Percentiles rank a stretch among this genome's conserved stretches.
Conservation (phyloP, 2,888 invertebrate genomes). For the Phoenoteleia sp. region DNA sequence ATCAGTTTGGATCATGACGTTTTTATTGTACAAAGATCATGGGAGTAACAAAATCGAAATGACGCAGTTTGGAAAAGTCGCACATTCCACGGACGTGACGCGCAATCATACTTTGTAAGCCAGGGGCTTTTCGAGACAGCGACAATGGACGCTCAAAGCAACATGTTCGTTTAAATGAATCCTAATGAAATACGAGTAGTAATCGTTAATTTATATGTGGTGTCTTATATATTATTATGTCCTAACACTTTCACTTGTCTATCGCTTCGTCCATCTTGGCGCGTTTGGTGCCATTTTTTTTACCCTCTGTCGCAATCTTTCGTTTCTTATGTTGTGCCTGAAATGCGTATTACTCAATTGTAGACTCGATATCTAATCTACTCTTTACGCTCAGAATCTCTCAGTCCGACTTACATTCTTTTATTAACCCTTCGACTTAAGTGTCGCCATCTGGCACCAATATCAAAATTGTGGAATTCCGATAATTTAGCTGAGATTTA, state of each 20-base stretch:
- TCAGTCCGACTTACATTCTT: not conserved
- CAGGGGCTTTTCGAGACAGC: slow-evolving; percentile 64
- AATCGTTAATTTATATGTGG: slow-evolving; percentile 39
- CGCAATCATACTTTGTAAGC: slow-evolving; percentile 51
- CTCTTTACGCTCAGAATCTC: slow-evolving; percentile 15
- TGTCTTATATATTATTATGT: slow-evolving; percentile 58
- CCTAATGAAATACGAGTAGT: slow-evolving; percentile 46
- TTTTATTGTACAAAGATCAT: slow-evolving; percentile 82
- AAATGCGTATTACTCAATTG: slow-evolving; percentile 83
- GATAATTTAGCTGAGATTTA: no score
- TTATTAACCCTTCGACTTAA: not conserved
- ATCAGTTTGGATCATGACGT: slow-evolving; percentile 76
- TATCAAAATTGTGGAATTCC: no score
- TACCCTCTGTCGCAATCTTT: slow-evolving; percentile 85
- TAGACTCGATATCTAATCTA: slow-evolving; percentile 73
- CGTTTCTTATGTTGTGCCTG: slow-evolving; percentile 86
- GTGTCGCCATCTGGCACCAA: no score
- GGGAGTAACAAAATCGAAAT: slow-evolving; percentile 58
- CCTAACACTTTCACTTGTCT: slow-evolving; percentile 84
- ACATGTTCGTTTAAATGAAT: slow-evolving; percentile 50
- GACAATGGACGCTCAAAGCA: slow-evolving; percentile 60
- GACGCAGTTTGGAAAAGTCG: slow-evolving; percentile 44
- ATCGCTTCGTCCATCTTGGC: slow-evolving; percentile 85
- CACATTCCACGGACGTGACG: slow-evolving; percentile 18
- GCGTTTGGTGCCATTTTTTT: slow-evolving; percentile 86